Evolutionary conservation across 2,888 invertebrate species (phyloP).

Genomic region (Parnassius smintheus): DNA sequence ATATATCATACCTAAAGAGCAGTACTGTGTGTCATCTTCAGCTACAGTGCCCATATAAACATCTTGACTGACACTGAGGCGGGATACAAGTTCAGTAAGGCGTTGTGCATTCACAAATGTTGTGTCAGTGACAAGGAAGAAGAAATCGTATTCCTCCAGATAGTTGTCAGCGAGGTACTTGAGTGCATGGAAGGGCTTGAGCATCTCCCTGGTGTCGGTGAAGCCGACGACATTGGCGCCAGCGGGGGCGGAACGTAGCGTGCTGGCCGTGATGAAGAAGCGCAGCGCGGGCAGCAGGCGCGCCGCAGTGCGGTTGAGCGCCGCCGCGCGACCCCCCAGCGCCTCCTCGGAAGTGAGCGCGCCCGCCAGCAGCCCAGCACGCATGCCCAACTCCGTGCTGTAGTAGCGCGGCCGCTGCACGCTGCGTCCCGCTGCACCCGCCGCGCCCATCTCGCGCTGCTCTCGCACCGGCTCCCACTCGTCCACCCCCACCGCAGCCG

Average conservation of each 20-base stretch:
- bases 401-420: conserved; percentile 94
- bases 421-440: conserved; percentile 55
- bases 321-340: conserved; percentile 88
- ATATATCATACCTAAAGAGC: conserved; percentile 82
- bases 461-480: conserved; percentile 69
- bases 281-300: conserved; percentile 91
- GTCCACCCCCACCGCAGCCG: conserved; percentile 42
- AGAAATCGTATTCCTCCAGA: conserved; percentile 95
- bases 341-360: conserved; percentile 89
- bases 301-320: conserved; percentile 93
- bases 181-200: conserved; percentile 92
- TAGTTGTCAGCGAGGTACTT: conserved; percentile 95
- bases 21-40: conserved; percentile 82
- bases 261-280: conserved; percentile 86
- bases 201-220: conserved; percentile 86
- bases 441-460: conserved; percentile 49
- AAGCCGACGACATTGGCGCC: conserved; percentile 91
- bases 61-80: conserved; percentile 91
- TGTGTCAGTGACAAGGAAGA: conserved; percentile 92
- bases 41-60: conserved; percentile 89
- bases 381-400: conserved; percentile 96
- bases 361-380: conserved; percentile 92
- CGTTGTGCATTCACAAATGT: conserved; percentile 91
- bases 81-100: conserved; percentile 85
- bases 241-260: conserved; percentile 50